Percentiles rank a stretch among this genome's conserved stretches.
Evolutionary conservation across 1,140 invertebrate genomes (phyloP).

Genomic region (Penaeus indicus): DNA sequence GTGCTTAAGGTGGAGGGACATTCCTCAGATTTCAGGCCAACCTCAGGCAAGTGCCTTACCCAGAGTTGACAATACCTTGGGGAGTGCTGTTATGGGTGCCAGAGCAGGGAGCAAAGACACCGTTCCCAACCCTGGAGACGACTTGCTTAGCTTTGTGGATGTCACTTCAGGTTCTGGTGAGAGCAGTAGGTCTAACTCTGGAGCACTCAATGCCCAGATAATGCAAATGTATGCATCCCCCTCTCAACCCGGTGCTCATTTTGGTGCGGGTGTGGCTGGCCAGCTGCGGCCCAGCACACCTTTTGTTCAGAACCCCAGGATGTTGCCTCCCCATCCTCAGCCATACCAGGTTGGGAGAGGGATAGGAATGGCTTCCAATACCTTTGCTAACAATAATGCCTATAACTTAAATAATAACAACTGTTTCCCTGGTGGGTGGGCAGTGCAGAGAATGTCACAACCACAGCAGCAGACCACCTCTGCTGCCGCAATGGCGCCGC

Average conservation of each 20-base stretch:
- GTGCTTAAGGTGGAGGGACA: constrained; percentile 52
- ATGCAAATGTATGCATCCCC: constrained; percentile 56
- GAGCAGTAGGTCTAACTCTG: constrained; percentile 25
- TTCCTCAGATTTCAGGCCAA: constrained; percentile 7
- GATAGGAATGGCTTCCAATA: neutral
- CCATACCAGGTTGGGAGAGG: neutral
- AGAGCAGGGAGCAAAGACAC: neutral
- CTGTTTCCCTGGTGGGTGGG: constrained; percentile 59
- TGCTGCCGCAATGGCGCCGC: constrained; percentile 15
- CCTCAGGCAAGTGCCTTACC: constrained; percentile 18
- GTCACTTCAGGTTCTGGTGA: constrained; percentile 30
- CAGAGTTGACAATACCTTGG: constrained; percentile 1
- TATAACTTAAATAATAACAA: constrained; percentile 41
- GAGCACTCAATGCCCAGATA: constrained; percentile 54
- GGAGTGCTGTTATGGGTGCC: neutral
- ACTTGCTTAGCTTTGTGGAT: constrained; percentile 62
- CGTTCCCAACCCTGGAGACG: neutral
- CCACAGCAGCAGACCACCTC: constrained; percentile 57
- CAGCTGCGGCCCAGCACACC: constrained; percentile 4
- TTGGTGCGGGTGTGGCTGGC: neutral
- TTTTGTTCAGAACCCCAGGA: neutral
- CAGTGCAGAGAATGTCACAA: constrained; percentile 60
- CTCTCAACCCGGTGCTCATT: neutral
- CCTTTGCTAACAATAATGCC: constrained; percentile 33
- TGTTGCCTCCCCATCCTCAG: constrained; percentile 25